Percentiles rank a stretch among this genome's conserved stretches.
Conservation (phyloP, 2,888 invertebrate genomes). For the Drosophila multiciliata region DNA sequence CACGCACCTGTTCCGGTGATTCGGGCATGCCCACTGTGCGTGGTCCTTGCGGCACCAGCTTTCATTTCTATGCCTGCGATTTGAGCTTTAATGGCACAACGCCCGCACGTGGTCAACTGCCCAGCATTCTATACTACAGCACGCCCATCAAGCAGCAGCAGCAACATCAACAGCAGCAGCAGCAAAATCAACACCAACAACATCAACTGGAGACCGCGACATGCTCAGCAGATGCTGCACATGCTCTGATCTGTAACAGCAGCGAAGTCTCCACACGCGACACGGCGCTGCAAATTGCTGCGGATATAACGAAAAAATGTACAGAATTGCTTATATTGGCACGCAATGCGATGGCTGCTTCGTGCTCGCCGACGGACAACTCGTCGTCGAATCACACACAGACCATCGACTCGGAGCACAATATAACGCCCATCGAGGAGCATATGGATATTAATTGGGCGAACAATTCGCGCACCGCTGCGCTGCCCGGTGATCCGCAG, state of each 20-base stretch:
- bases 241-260: slow-evolving; percentile 35
- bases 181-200: slow-evolving; percentile 69
- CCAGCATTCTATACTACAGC: slow-evolving; percentile 92
- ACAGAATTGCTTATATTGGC: slow-evolving; percentile 91
- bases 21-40: slow-evolving; percentile 94
- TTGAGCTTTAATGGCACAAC: slow-evolving; percentile 99
- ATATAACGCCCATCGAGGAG: slow-evolving; percentile 85
- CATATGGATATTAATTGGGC: slow-evolving; percentile 85
- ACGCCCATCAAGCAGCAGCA: slow-evolving; percentile 83
- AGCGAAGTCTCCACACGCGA: slow-evolving; percentile 83
- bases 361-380: slow-evolving; percentile 86
- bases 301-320: slow-evolving; percentile 91
- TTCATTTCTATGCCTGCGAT: slow-evolving; percentile 95
- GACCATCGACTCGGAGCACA: slow-evolving; percentile 85
- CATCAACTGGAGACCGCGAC: slow-evolving; percentile 26
- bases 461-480: slow-evolving; percentile 83
- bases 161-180: slow-evolving; percentile 8
- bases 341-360: slow-evolving; percentile 88
- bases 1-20: slow-evolving; percentile 97
- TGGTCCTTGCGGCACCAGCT: slow-evolving; percentile 96
- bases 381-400: slow-evolving; percentile 85
- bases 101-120: slow-evolving; percentile 96
- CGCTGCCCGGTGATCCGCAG: slow-evolving; percentile 82
- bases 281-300: slow-evolving; percentile 90
- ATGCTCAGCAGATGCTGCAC: slow-evolving; percentile 22